phyloP scores from a whole-genome alignment of 1,140 invertebrate genomes.

The Drusus annulatus region DNA sequence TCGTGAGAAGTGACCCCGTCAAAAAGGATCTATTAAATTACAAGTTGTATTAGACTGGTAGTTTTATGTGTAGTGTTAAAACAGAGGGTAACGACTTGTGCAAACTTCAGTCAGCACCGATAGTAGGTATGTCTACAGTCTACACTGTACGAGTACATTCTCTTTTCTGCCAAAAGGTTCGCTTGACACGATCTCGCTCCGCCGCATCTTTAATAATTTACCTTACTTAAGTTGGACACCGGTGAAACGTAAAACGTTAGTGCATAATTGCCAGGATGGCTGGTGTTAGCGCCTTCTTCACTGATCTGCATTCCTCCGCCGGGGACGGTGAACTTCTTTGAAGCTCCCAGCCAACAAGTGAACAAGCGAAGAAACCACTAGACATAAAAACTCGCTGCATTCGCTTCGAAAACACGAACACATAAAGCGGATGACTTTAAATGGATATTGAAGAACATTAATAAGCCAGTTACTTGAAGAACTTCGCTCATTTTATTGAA shows the following conservation, averaged over 20 bases:
- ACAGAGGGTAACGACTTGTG: not conserved
- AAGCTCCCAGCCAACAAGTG: not conserved
- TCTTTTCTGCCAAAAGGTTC: not conserved
- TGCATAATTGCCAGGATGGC: slow-evolving; percentile 53
- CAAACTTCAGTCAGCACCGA: no score
- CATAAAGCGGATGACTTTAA: not conserved
- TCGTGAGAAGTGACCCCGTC: no score
- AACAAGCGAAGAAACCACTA: no score
- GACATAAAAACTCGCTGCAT: no score
- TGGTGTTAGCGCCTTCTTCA: slow-evolving; percentile 28
- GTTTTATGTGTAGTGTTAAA: no score
- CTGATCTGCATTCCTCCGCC: slow-evolving; percentile 40
- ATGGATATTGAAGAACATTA: not conserved
- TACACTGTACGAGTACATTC: not conserved
- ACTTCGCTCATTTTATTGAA: not conserved
- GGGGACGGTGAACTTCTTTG: slow-evolving; percentile 17
- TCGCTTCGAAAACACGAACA: no score
- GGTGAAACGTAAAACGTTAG: slow-evolving; percentile 33
- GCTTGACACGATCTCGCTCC: not conserved
- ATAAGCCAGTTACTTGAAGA: not conserved
- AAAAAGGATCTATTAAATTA: no score
- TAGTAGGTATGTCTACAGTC: not conserved
- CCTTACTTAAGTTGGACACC: slow-evolving; percentile 19
- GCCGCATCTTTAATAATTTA: slow-evolving; percentile 28
- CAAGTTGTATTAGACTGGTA: no score